A percentile compares a stretch with the other conserved stretches of the same genome.
phyloP scores from a whole-genome alignment of 2,888 invertebrate species.

The Leptinotarsa tumamoca region DNA sequence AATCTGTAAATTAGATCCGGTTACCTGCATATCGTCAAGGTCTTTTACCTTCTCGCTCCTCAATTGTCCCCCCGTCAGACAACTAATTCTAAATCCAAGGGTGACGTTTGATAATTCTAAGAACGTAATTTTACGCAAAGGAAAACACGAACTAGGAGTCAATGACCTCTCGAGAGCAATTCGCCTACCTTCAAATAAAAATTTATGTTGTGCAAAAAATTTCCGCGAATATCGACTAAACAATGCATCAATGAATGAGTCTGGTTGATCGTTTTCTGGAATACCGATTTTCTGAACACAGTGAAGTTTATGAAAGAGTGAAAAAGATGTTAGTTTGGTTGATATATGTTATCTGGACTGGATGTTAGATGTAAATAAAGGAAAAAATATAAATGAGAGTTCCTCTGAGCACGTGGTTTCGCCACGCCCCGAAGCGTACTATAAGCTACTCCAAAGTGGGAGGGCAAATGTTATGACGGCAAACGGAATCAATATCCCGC shows the following conservation, averaged over 20 bases:
- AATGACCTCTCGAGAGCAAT: constrained; percentile 33
- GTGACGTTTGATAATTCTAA: constrained; percentile 40
- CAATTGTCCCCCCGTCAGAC: constrained; percentile 34
- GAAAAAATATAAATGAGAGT: constrained; percentile 35
- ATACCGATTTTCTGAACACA: neutral
- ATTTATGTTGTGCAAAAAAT: constrained; percentile 35
- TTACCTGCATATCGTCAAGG: constrained; percentile 34
- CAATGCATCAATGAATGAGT: neutral
- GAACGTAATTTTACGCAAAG: constrained; percentile 40
- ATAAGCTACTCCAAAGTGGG: constrained; percentile 56
- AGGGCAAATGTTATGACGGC: constrained; percentile 60
- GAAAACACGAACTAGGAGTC: constrained; percentile 37
- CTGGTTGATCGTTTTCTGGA: neutral
- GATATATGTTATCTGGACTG: neutral
- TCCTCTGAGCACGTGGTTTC: constrained; percentile 56
- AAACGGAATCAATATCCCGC: constrained; percentile 59
- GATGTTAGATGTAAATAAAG: constrained; percentile 1
- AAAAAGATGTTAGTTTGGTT: no score
- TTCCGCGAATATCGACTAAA: constrained; percentile 33
- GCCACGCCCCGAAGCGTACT: constrained; percentile 61
- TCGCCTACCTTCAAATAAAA: constrained; percentile 37
- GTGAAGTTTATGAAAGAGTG: no score
- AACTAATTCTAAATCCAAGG: constrained; percentile 36
- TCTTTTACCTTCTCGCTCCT: constrained; percentile 35
- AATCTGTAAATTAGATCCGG: constrained; percentile 25